Evolutionary conservation across 2,888 invertebrate genomes (phyloP).

Genomic region (Chrysolina haemoptera): DNA sequence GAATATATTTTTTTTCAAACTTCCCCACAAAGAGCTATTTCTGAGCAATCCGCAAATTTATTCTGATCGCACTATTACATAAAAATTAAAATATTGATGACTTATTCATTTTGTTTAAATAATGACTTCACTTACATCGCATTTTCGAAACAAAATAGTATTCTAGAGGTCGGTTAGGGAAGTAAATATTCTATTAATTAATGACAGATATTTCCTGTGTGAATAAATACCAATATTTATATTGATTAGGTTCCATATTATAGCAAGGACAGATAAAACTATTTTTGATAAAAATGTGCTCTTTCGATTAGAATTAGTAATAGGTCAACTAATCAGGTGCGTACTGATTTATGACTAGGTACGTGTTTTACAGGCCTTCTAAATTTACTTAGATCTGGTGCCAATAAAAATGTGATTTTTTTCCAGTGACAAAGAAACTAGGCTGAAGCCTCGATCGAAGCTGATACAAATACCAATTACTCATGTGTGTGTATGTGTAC

Average conservation of each 20-base stretch:
- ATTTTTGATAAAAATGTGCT: neutral
- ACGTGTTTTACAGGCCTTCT: neutral
- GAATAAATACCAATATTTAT: neutral
- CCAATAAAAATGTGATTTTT: conserved; percentile 1
- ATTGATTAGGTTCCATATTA: neutral
- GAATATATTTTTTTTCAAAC: neutral
- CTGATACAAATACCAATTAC: conserved; percentile 21
- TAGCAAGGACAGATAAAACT: neutral
- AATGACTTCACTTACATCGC: neutral
- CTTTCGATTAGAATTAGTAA: neutral
- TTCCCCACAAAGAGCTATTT: neutral
- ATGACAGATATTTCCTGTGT: neutral
- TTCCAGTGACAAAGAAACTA: conserved; percentile 1
- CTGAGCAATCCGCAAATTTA: neutral
- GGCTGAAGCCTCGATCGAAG: conserved; percentile 12
- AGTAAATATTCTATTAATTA: neutral
- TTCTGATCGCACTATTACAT: neutral
- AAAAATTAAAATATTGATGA: neutral
- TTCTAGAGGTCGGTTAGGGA: neutral
- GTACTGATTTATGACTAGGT: conserved; percentile 1
- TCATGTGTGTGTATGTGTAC: conserved; percentile 11
- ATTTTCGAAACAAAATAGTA: neutral
- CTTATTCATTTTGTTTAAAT: neutral
- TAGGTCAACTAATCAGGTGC: neutral
- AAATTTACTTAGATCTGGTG: conserved; percentile 2